Evolutionary conservation across 2,797 vertebrate genomes (phyloP).

Genomic region (Pithecia hirsuta): DNA sequence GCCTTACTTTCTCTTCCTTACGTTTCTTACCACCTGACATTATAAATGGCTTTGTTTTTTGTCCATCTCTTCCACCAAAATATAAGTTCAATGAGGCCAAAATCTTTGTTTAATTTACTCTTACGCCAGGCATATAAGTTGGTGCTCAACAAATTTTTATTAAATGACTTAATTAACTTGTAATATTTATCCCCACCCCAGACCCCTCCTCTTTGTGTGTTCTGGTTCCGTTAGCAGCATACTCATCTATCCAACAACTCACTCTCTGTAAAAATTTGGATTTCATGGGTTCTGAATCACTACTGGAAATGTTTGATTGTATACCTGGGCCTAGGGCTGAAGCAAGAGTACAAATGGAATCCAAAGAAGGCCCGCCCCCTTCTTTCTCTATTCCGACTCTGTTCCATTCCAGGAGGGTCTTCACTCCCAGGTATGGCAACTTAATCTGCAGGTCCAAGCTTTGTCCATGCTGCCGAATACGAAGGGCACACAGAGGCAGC

Average conservation of each 20-base stretch:
- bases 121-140: background rate
- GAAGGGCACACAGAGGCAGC: background rate
- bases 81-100: background rate
- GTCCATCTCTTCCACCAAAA: background rate
- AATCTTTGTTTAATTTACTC: background rate
- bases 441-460: background rate
- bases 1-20: background rate
- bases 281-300: background rate
- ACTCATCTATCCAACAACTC: background rate
- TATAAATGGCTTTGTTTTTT: background rate
- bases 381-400: background rate
- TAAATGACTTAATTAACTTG: background rate
- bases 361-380: background rate
- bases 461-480: background rate
- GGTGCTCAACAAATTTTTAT: background rate
- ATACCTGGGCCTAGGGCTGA: background rate
- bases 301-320: background rate
- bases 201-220: background rate
- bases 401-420: background rate
- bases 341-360: background rate
- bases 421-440: background rate
- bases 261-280: background rate
- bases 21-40: background rate
- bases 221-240: background rate
- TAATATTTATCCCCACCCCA: background rate